Percentiles rank a stretch among this genome's conserved stretches.
phyloP scores from a whole-genome alignment of 2,113 vertebrate genomes.

The Cololabis saira region DNA sequence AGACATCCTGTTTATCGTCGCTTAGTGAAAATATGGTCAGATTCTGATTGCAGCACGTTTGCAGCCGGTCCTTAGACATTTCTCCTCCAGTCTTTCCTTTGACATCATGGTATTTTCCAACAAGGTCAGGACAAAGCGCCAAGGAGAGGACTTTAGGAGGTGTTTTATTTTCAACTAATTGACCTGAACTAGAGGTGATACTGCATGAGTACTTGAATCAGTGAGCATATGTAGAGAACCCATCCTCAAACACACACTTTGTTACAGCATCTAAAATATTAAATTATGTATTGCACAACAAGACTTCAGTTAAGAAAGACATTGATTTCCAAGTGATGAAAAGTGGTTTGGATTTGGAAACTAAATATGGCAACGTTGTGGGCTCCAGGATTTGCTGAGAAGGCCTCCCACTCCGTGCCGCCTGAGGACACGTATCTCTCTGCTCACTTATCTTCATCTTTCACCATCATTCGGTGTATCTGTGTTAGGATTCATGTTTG shows the following conservation, averaged over 20 bases:
- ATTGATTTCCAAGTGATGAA: not conserved
- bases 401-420: conserved; percentile 26
- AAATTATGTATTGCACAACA: not conserved
- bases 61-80: no score
- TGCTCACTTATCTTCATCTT: conserved; percentile 1
- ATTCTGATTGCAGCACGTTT: no score
- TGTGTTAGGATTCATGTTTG: conserved; percentile 17
- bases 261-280: not conserved
- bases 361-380: conserved; percentile 4
- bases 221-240: not conserved
- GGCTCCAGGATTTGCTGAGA: conserved; percentile 17
- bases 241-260: not conserved
- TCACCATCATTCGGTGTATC: not conserved
- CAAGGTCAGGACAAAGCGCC: not conserved
- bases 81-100: not conserved
- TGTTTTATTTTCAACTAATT: not conserved
- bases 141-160: not conserved
- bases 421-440: conserved; percentile 36
- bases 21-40: no score
- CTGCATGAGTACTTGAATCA: not conserved
- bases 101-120: not conserved
- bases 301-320: not conserved
- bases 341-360: conserved; percentile 10
- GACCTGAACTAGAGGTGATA: no score
- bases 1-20: no score